Base-by-base conservation (phyloP, 1,140 invertebrate genomes). In the Heliconius eleuchia region DNA sequence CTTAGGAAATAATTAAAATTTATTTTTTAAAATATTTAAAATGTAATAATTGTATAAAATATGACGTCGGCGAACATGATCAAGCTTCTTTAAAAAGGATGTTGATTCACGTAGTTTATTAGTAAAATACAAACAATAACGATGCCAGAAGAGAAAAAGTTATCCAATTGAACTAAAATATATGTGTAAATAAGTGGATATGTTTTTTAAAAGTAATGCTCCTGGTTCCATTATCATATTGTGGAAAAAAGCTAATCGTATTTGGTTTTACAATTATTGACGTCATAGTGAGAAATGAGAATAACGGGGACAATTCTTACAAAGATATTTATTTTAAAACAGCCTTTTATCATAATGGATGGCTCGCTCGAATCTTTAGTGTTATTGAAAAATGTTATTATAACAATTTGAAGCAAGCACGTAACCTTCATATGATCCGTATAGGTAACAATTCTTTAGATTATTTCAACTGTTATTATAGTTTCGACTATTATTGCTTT, bases 271-370 rank as follows among this genome's bases (percentile, higher is more conserved):
- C 76, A 77, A 74, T 66, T 78, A 84, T 82, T 66, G 82, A 84
- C 79, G 80, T 76, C 70, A 73, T 84, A 86, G 85, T 85, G 76
- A 81, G 77, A 81, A 73, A 83, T 81, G 74, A 46, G 42, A 46
- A 46, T 46, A 46, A 46, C 42, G 42, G 42, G 42, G 57, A 81
- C 74, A 81, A 80, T 75, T 55, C 57, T 71, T 74, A 83, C 77
- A 80, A 82, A 82, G 80, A 85, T 82, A 86, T 80, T 84, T 78
- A 82, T 80, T 80, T 81, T 83, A 84, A 86, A 85, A 83, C 76
- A 83, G 73, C 18, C 39, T 80, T 85, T 87, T 85, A 87, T 80
- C 79, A 85, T 87, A 87, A 86, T 87, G 81, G 78, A 82, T 74
- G 73, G 42, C 42, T 46, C 42, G 81, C 83, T 73, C 74, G 74